Conservation (phyloP, 1,140 invertebrate genomes). For the Bombus affinis region DNA sequence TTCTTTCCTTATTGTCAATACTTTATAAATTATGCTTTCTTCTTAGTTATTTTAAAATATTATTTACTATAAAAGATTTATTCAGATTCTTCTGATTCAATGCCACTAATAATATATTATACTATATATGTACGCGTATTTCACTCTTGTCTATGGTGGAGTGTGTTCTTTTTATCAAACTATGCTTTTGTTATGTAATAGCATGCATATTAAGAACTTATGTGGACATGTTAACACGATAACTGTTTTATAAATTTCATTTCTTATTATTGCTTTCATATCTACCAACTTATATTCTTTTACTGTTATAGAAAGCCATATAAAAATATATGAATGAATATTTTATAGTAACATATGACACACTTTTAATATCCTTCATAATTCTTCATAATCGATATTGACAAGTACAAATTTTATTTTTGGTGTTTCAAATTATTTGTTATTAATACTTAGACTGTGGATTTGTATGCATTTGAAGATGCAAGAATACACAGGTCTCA, state of each 20-base stretch:
- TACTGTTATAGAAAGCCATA: not conserved
- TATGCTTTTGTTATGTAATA: conserved; percentile 7
- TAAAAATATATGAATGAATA: too few species aligned
- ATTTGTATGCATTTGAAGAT: not conserved
- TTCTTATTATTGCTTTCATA: not conserved
- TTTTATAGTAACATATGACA: too few species aligned
- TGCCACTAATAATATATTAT: not conserved
- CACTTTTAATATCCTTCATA: too few species aligned
- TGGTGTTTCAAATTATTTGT: not conserved
- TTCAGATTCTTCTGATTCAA: not conserved
- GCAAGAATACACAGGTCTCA: not conserved
- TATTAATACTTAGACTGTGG: not conserved
- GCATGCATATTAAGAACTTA: not conserved
- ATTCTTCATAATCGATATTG: not conserved
- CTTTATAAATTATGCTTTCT: not conserved
- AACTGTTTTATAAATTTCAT: not conserved
- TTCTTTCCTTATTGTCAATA: not conserved
- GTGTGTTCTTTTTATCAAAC: not conserved
- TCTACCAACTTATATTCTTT: not conserved
- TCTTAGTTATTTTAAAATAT: not conserved
- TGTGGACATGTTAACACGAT: not conserved
- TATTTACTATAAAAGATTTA: not conserved
- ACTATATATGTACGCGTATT: not conserved
- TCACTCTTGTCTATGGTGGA: not conserved
- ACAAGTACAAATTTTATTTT: not conserved